Conservation (phyloP, 2,113 vertebrate genomes). For the Trematocara stigmaticum region DNA sequence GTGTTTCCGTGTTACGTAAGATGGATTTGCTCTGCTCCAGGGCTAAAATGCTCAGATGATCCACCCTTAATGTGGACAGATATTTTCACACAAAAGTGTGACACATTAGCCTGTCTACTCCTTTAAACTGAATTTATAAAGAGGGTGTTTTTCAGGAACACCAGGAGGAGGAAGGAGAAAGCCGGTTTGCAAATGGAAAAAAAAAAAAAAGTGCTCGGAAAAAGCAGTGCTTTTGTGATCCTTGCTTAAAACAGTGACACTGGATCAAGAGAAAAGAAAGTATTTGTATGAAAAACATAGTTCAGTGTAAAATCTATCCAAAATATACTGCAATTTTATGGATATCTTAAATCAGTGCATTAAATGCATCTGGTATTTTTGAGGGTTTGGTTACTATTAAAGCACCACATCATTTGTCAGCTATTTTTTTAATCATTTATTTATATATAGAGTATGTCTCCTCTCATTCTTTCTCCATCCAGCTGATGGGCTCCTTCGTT, state of each 20-base stretch:
- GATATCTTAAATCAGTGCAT: not conserved
- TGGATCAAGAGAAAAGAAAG: not conserved
- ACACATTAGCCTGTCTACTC: not conserved
- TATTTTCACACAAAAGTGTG: not conserved
- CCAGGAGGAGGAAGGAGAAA: not conserved
- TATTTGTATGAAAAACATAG: not conserved
- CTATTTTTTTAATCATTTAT: not conserved
- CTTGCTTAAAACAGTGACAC: not conserved
- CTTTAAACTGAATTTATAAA: not conserved
- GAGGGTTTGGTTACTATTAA: not conserved
- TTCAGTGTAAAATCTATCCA: not conserved
- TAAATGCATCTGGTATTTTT: not conserved
- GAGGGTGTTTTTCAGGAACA: slow-evolving; percentile 41
- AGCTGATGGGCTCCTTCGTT: slow-evolving; percentile 88
- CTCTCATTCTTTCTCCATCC: not conserved
- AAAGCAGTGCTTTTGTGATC: not conserved
- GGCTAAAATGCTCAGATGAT: not conserved
- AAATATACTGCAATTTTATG: not conserved
- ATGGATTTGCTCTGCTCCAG: not conserved
- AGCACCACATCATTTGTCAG: not conserved
- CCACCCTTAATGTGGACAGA: not conserved
- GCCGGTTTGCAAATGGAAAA: not conserved
- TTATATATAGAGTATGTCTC: not conserved
- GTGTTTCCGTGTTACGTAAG: not conserved
- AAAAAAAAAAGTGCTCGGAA: not conserved